Conservation (phyloP, 2,888 invertebrate genomes). For the Strigamia transsilvanica region DNA sequence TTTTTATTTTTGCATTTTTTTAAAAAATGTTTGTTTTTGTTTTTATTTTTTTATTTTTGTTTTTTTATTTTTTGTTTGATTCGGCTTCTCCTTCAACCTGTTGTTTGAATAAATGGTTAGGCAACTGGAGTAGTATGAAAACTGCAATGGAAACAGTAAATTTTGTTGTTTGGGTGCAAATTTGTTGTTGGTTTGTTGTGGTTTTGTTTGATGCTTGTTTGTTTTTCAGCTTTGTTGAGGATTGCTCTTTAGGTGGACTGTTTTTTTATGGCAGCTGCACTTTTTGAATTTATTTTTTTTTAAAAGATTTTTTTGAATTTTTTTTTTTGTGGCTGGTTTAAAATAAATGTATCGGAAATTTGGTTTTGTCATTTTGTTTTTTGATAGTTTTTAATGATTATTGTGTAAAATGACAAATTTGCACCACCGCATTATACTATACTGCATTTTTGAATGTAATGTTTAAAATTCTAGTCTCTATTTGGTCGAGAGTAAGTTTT, state of each 20-base stretch:
- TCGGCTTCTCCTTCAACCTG: conserved; percentile 18
- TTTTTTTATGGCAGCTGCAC: no score
- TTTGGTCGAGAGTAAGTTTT: conserved; percentile 1
- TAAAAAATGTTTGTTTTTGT: background rate
- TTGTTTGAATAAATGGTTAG: background rate
- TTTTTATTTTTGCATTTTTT: background rate
- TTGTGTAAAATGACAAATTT: conserved; percentile 2
- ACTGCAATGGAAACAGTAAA: conserved; percentile 41
- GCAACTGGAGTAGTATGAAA: conserved; percentile 39
- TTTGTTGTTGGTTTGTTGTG: conserved; percentile 13
- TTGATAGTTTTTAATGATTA: background rate
- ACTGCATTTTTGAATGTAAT: conserved; percentile 29
- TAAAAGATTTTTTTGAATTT: no score
- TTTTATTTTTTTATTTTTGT: conserved; percentile 9
- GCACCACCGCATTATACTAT: background rate
- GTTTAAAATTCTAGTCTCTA: conserved; percentile 23
- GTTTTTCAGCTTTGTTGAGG: background rate
- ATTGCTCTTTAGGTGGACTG: no score
- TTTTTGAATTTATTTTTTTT: no score
- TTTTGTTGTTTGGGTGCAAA: conserved; percentile 34
- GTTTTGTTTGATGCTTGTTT: background rate
- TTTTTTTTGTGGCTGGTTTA: no score
- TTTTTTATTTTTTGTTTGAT: background rate
- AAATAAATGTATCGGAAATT: background rate
- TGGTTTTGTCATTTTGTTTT: background rate